Evolutionary conservation across 2,888 invertebrate species (phyloP).

Genomic region (Drosophila incognita): DNA sequence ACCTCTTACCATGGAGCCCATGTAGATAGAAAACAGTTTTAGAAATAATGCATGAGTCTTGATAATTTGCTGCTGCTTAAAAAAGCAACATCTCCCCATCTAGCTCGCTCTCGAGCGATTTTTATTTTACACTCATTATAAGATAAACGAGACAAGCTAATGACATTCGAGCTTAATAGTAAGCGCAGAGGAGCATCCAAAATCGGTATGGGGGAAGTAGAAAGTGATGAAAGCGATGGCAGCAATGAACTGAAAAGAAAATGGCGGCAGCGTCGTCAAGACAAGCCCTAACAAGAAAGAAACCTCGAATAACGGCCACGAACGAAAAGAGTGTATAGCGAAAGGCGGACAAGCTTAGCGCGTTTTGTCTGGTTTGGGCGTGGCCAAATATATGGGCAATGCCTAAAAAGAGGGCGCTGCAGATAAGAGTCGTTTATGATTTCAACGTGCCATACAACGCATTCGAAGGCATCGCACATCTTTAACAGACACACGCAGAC

Average conservation of each 20-base stretch:
- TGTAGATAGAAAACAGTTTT: constrained; percentile 12
- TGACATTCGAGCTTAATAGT: constrained; percentile 73
- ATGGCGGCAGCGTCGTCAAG: constrained; percentile 60
- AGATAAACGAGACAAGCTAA: constrained; percentile 79
- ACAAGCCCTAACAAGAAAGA: constrained; percentile 66
- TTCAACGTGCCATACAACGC: constrained; percentile 62
- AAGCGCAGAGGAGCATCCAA: constrained; percentile 8
- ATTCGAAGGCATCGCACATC: constrained; percentile 40
- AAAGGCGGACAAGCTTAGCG: constrained; percentile 37
- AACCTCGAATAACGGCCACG: constrained; percentile 22
- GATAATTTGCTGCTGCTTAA: constrained; percentile 60
- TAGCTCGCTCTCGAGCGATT: constrained; percentile 51
- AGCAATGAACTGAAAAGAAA: constrained; percentile 73
- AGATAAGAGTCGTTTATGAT: constrained; percentile 78
- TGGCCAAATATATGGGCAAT: constrained; percentile 48
- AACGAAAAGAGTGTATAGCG: constrained; percentile 37
- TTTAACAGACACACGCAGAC: constrained; percentile 23
- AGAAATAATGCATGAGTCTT: constrained; percentile 17
- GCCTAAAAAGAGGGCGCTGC: constrained; percentile 59
- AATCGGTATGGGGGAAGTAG: neutral
- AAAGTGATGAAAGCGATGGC: constrained; percentile 58
- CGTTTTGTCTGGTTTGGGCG: constrained; percentile 25
- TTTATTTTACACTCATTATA: constrained; percentile 79
- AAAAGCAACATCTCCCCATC: constrained; percentile 1
- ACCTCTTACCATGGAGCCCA: constrained; percentile 26